Conservation (phyloP, 2,797 vertebrate species). For the Oreochromis grahami region DNA sequence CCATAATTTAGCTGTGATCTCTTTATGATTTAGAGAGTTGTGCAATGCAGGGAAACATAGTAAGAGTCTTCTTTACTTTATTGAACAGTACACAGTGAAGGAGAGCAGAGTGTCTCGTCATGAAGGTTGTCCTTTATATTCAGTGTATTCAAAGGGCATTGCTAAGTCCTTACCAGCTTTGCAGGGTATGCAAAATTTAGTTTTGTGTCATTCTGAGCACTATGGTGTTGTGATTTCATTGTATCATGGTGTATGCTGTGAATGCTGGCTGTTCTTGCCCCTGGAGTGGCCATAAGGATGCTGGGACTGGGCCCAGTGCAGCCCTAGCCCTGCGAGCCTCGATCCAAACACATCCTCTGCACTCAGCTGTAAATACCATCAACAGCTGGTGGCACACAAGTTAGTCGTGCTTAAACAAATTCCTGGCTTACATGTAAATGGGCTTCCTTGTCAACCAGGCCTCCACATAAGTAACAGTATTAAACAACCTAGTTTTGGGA, state of each 20-base stretch:
- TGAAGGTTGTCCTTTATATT: slow-evolving; percentile 53
- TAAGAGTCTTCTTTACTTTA: not conserved
- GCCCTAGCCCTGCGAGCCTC: slow-evolving; percentile 43
- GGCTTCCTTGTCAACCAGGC: slow-evolving; percentile 37
- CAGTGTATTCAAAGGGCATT: slow-evolving; percentile 24
- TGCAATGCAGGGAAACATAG: slow-evolving; percentile 1
- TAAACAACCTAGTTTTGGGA: slow-evolving; percentile 2
- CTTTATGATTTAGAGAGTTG: slow-evolving; percentile 1
- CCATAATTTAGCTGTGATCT: slow-evolving; percentile 19
- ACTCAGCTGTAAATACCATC: slow-evolving; percentile 82
- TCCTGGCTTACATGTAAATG: slow-evolving; percentile 61
- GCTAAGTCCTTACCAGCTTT: slow-evolving; percentile 24
- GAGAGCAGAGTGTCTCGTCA: slow-evolving; percentile 16
- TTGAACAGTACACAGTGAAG: not conserved
- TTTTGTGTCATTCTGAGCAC: slow-evolving; percentile 25
- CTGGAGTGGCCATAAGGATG: slow-evolving; percentile 56
- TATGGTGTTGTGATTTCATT: slow-evolving; percentile 37
- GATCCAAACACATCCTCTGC: slow-evolving; percentile 67
- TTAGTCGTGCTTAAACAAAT: slow-evolving; percentile 77
- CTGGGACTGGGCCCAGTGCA: slow-evolving; percentile 38
- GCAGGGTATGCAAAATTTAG: slow-evolving; percentile 3
- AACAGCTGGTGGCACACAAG: slow-evolving; percentile 79
- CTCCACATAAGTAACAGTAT: slow-evolving; percentile 1
- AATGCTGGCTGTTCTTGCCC: slow-evolving; percentile 49
- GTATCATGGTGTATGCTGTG: slow-evolving; percentile 19